These are phyloP conservation scores for Antechinus stuartii DNA, from an alignment of 2,113 vertebrate species.

Conservation along the genomic window DNA sequence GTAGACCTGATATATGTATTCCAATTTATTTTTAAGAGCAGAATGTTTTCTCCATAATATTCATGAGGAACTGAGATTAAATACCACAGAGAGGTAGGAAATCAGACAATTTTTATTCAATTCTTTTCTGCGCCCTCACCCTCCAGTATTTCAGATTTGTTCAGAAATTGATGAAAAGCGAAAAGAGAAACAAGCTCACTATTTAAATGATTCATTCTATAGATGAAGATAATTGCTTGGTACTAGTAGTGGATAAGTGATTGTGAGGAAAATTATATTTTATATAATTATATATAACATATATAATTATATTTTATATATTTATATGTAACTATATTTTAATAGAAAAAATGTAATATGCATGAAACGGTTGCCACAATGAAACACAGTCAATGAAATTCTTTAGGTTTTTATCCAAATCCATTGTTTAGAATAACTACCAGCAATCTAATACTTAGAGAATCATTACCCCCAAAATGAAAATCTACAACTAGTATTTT, in stretches of 20 bases:
- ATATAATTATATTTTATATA: no score
- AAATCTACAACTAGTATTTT: not conserved
- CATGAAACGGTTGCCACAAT: not conserved
- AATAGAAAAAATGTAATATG: not conserved
- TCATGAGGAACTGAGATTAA: not conserved
- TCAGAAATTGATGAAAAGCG: not conserved
- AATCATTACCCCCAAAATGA: constrained; percentile 5
- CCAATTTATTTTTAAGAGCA: not conserved
- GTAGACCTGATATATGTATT: not conserved
- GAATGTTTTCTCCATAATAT: not conserved
- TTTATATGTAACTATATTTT: not conserved
- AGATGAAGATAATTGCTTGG: not conserved
- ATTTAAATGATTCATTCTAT: constrained; percentile 15
- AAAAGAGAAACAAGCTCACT: not conserved
- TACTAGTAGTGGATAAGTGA: not conserved
- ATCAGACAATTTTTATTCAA: not conserved
- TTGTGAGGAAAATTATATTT: not conserved
- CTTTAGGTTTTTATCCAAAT: not conserved
- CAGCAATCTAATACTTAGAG: not conserved
- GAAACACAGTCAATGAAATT: not conserved
- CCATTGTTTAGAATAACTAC: not conserved
- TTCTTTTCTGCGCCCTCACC: not conserved
- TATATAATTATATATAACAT: no score
- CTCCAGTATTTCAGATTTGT: not conserved
- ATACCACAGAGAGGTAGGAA: not conserved